Conservation (phyloP, 2,113 vertebrate genomes). For the Pituophis catenifer region DNA sequence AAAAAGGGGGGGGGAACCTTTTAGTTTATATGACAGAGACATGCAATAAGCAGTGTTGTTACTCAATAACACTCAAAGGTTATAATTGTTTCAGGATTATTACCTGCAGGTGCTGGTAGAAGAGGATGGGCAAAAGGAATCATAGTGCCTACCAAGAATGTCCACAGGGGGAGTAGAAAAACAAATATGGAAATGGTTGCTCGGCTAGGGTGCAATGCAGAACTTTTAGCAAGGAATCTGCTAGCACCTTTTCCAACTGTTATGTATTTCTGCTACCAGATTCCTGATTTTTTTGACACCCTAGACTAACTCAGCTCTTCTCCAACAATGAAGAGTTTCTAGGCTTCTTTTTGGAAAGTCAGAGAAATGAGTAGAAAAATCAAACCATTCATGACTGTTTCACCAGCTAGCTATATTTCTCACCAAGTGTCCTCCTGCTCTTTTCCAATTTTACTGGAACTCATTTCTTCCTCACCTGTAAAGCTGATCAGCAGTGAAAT, state of each 20-base stretch:
- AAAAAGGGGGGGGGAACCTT: conserved; percentile 16
- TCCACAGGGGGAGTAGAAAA: not conserved
- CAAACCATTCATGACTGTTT: not conserved
- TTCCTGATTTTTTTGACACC: not conserved
- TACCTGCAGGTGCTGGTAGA: conserved; percentile 32
- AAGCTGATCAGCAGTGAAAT: not conserved
- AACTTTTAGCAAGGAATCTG: not conserved
- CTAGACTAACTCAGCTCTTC: not conserved
- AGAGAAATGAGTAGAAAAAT: not conserved
- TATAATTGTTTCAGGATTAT: conserved; percentile 66
- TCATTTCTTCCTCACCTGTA: conserved; percentile 19
- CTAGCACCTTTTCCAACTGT: not conserved
- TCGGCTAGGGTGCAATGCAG: not conserved
- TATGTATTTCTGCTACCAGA: not conserved
- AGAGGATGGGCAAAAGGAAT: conserved; percentile 35
- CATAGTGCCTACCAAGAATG: conserved; percentile 3
- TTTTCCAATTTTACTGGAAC: not conserved
- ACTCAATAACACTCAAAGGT: conserved; percentile 55
- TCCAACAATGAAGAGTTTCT: not conserved
- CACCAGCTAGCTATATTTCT: not conserved
- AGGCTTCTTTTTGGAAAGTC: not conserved
- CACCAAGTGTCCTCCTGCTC: not conserved
- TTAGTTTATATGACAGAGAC: conserved; percentile 56
- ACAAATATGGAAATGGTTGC: not conserved
- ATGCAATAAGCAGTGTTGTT: conserved; percentile 51